Conservation (phyloP, 2,888 invertebrate species). For the Clepsis dumicolana region DNA sequence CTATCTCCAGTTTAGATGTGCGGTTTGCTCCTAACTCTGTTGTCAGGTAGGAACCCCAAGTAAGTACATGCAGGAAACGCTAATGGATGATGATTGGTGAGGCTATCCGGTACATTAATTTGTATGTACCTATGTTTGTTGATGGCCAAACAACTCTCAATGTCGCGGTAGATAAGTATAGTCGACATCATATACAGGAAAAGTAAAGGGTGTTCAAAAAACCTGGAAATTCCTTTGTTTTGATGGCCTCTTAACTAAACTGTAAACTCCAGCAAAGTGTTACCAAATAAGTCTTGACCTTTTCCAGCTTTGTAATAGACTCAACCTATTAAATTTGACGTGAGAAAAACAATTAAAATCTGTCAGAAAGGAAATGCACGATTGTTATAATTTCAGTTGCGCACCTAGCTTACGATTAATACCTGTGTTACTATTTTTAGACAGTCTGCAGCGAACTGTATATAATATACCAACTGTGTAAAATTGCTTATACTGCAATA, state of each 20-base stretch:
- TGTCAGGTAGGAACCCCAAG: not conserved
- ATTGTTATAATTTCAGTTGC: too few relatives aligned
- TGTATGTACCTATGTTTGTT: not conserved
- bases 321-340: not conserved
- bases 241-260: not conserved
- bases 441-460: not conserved
- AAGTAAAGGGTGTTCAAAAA: not conserved
- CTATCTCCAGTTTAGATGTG: not conserved
- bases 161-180: not conserved
- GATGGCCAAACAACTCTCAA: not conserved
- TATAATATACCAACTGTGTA: not conserved
- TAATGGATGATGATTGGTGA: not conserved
- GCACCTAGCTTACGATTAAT: not conserved
- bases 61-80: not conserved
- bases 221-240: too few relatives aligned
- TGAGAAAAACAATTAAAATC: not conserved
- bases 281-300: not conserved
- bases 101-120: conserved; percentile 7
- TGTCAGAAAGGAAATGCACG: too few relatives aligned
- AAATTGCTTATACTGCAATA: not conserved
- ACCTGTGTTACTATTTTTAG: not conserved
- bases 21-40: not conserved
- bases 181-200: not conserved
- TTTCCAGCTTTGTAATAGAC: not conserved
- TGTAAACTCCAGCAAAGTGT: not conserved